phyloP scores from a whole-genome alignment of 2,113 vertebrate species.

The Gymnarchus niloticus region DNA sequence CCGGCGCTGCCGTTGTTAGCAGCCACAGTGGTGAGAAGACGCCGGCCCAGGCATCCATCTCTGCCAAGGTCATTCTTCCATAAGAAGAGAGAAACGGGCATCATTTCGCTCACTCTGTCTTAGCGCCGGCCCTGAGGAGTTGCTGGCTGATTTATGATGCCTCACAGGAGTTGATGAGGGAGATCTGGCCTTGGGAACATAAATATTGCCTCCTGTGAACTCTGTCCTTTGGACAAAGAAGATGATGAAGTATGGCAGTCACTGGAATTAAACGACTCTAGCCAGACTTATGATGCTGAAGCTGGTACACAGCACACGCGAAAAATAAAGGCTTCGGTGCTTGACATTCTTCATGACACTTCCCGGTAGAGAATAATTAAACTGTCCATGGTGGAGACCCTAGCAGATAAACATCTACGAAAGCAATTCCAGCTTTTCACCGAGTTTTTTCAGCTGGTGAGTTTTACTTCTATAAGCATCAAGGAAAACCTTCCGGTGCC shows the following conservation, averaged over 20 bases:
- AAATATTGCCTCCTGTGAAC: constrained; percentile 23
- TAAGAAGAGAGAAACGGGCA: not conserved
- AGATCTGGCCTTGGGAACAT: not conserved
- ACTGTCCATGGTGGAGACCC: not conserved
- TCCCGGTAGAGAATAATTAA: not conserved
- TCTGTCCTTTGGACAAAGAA: not conserved
- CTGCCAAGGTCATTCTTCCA: constrained; percentile 25
- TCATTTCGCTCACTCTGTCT: not conserved
- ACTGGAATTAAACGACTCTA: constrained; percentile 4
- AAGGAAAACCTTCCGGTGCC: not conserved
- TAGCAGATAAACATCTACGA: no score
- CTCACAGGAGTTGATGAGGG: not conserved
- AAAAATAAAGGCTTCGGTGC: not conserved
- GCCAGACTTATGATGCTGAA: not conserved
- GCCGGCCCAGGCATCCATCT: constrained; percentile 21
- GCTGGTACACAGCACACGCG: not conserved
- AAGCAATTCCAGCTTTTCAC: not conserved
- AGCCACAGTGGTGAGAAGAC: constrained; percentile 22
- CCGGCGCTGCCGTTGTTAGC: not conserved
- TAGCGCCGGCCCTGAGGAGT: not conserved
- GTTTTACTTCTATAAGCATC: not conserved
- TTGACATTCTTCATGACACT: not conserved
- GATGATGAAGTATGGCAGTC: constrained; percentile 6
- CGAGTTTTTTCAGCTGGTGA: not conserved
- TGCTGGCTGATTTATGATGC: constrained; percentile 18